Conservation (phyloP, 2,888 invertebrate species). For the Acleris sparsana region DNA sequence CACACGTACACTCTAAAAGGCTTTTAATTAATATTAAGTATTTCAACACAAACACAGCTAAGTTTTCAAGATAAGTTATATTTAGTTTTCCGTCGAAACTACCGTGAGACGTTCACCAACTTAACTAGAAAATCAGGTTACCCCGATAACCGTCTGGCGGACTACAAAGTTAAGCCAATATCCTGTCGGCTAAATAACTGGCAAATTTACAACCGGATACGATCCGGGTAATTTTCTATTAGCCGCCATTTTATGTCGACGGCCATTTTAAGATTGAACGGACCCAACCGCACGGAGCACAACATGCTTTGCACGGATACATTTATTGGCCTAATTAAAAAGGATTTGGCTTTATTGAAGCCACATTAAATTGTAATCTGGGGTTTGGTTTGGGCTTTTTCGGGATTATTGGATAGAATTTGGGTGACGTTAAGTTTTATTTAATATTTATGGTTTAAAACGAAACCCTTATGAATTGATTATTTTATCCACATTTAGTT, state of each 20-base stretch:
- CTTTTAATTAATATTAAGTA: no score
- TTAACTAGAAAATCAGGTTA: slow-evolving; percentile 19
- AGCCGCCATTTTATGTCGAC: slow-evolving; percentile 23
- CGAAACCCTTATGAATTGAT: no score
- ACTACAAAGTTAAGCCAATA: slow-evolving; percentile 31
- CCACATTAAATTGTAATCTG: slow-evolving; percentile 6
- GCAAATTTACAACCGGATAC: slow-evolving; percentile 12
- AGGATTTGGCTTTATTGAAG: slow-evolving; percentile 11
- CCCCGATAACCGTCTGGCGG: slow-evolving; percentile 21
- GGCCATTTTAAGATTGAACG: slow-evolving; percentile 22
- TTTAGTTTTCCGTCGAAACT: not conserved
- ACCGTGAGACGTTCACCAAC: not conserved
- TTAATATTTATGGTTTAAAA: no score
- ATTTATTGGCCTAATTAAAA: slow-evolving; percentile 23
- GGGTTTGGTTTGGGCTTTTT: not conserved
- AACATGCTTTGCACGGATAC: slow-evolving; percentile 15
- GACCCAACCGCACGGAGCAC: not conserved
- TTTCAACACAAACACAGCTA: no score
- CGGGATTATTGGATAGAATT: not conserved
- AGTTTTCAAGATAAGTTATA: no score
- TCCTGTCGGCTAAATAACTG: slow-evolving; percentile 21
- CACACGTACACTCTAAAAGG: no score
- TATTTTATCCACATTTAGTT: no score
- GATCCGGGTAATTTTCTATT: slow-evolving; percentile 29
- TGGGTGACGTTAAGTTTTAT: no score